phyloP scores from a whole-genome alignment of 2,888 invertebrate species.

The Habrosyne pyritoides region DNA sequence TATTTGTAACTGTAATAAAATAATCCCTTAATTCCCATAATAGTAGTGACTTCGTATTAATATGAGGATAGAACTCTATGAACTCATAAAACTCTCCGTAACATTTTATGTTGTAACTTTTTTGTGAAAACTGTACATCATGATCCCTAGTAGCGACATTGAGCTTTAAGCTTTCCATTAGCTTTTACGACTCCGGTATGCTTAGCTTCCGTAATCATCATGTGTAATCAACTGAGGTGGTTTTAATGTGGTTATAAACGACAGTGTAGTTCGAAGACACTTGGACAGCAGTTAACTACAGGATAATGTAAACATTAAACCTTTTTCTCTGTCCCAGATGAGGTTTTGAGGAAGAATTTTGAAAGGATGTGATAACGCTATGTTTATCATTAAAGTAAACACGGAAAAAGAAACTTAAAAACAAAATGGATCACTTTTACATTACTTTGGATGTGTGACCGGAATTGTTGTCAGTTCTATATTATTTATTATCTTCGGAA shows the following conservation, averaged over 20 bases:
- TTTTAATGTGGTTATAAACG: slow-evolving; percentile 11
- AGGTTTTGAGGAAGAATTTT: slow-evolving; percentile 33
- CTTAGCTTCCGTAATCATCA: slow-evolving; percentile 14
- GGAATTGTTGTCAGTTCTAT: background rate
- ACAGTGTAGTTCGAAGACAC: slow-evolving; percentile 13
- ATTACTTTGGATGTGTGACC: background rate
- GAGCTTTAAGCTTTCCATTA: slow-evolving; percentile 20
- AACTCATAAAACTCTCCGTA: background rate
- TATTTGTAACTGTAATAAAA: too few relatives aligned
- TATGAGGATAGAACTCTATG: background rate
- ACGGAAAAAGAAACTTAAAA: slow-evolving; percentile 34
- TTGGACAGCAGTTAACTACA: slow-evolving; percentile 25
- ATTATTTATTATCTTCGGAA: slow-evolving; percentile 10
- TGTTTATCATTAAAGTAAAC: slow-evolving; percentile 42
- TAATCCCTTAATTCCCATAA: too few relatives aligned
- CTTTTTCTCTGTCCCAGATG: slow-evolving; percentile 37
- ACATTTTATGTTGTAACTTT: background rate
- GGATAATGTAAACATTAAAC: slow-evolving; percentile 41
- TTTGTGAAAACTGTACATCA: background rate
- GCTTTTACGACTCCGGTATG: slow-evolving; percentile 19
- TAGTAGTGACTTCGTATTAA: too few relatives aligned
- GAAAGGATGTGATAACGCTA: slow-evolving; percentile 42
- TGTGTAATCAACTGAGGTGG: background rate
- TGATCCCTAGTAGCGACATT: background rate
- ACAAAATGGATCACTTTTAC: slow-evolving; percentile 41